Conservation (phyloP, 2,113 vertebrate species). For the Corythornis vintsioides region DNA sequence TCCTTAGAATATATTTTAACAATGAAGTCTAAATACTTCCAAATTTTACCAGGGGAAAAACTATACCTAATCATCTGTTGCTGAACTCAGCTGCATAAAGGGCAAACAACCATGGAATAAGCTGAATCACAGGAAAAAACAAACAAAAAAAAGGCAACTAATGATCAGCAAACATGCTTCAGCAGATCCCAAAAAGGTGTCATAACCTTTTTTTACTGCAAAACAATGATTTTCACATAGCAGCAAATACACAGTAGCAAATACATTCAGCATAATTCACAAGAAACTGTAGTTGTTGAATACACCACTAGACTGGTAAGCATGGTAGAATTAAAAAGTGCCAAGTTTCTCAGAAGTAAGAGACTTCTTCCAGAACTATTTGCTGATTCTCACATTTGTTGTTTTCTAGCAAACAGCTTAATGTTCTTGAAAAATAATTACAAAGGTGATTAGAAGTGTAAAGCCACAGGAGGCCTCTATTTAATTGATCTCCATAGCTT, state of each 20-base stretch:
- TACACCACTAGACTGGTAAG: background rate
- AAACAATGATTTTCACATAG: slow-evolving; percentile 46
- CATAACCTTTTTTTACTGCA: slow-evolving; percentile 34
- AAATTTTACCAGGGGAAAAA: background rate
- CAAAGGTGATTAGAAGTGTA: background rate
- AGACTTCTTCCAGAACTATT: background rate
- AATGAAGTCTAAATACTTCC: background rate
- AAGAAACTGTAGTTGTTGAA: slow-evolving; percentile 49
- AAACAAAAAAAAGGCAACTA: background rate
- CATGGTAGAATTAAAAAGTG: background rate
- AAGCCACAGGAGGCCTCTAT: background rate
- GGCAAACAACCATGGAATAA: background rate
- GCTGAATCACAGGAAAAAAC: background rate
- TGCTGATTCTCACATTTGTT: background rate
- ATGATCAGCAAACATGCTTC: slow-evolving; percentile 32
- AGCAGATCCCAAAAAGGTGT: slow-evolving; percentile 8
- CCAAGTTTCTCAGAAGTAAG: background rate
- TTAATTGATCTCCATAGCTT: background rate
- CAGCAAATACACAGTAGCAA: slow-evolving; percentile 21
- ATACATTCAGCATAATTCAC: slow-evolving; percentile 27
- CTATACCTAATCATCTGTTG: background rate
- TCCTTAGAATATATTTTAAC: slow-evolving; percentile 26
- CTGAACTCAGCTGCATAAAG: background rate
- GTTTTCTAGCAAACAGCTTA: background rate
- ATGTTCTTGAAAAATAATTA: slow-evolving; percentile 21